phyloP scores from a whole-genome alignment of 37 sponge, comb jelly and placozoan genomes.

The Halisarca cf. caerulea region DNA sequence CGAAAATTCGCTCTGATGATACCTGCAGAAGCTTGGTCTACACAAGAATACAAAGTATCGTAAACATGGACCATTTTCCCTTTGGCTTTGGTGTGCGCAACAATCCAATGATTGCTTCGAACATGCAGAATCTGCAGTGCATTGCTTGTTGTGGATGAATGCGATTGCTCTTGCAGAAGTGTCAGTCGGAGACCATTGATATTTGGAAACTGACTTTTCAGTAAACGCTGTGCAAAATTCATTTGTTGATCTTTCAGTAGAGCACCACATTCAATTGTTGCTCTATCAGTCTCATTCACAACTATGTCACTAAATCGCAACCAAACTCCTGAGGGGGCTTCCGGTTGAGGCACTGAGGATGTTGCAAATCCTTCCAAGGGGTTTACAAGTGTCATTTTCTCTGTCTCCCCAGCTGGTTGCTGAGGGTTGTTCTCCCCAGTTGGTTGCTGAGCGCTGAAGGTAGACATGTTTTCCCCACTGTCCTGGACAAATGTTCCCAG shows the following conservation, averaged over 20 bases:
- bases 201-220: constrained; percentile 6
- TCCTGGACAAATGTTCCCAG: too few relatives aligned
- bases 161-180: constrained; percentile 5
- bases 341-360: background rate
- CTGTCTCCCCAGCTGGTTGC: background rate
- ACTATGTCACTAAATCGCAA: background rate
- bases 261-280: background rate
- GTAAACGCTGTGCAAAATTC: constrained; percentile 3
- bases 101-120: constrained; percentile 22
- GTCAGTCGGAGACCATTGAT: background rate
- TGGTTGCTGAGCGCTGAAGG: too few relatives aligned
- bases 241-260: background rate
- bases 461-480: too few relatives aligned
- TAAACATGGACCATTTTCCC: background rate
- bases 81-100: background rate
- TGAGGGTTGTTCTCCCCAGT: background rate
- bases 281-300: background rate
- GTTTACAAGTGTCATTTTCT: background rate
- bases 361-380: background rate
- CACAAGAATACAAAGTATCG: background rate
- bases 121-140: constrained; percentile 29
- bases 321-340: background rate
- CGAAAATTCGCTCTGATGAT: background rate
- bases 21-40: constrained; percentile 1
- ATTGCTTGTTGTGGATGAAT: background rate